Percentiles rank a stretch among this genome's conserved stretches.
These are phyloP conservation scores for Neomonachus schauinslandi DNA, from an alignment of 2,113 vertebrate species.

Conservation along the genomic window DNA sequence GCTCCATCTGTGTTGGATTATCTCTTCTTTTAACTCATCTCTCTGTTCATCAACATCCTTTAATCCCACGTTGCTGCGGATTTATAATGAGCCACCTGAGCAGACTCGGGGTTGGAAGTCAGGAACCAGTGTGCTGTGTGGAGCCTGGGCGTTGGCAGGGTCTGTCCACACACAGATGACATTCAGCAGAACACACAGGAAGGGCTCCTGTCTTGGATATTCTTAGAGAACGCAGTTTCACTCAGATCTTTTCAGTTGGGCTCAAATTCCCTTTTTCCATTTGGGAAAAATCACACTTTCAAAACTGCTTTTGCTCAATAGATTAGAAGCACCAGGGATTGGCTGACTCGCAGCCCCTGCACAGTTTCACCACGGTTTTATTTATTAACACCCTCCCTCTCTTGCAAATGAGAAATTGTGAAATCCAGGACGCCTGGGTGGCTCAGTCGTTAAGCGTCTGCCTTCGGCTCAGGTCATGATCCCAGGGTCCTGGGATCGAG, in stretches of 20 bases:
- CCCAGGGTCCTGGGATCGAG: too few species aligned
- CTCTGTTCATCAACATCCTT: neutral
- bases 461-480: too few species aligned
- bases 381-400: conserved; percentile 21
- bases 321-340: neutral
- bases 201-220: neutral
- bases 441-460: too few species aligned
- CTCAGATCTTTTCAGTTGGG: neutral
- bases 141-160: too few species aligned
- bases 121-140: fast-evolving
- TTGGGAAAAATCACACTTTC: conserved; percentile 61
- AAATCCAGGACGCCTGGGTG: neutral
- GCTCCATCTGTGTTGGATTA: neutral
- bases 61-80: neutral
- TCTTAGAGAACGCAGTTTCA: neutral
- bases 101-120: neutral
- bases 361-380: neutral
- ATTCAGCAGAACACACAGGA: neutral
- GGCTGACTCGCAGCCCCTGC: neutral
- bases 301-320: conserved; percentile 41
- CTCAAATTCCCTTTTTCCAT: conserved; percentile 12
- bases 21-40: neutral
- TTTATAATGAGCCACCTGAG: neutral
- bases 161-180: neutral
- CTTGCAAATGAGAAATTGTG: conserved; percentile 48